Conservation (phyloP, 2,113 vertebrate genomes). For the Pteropus alecto region DNA sequence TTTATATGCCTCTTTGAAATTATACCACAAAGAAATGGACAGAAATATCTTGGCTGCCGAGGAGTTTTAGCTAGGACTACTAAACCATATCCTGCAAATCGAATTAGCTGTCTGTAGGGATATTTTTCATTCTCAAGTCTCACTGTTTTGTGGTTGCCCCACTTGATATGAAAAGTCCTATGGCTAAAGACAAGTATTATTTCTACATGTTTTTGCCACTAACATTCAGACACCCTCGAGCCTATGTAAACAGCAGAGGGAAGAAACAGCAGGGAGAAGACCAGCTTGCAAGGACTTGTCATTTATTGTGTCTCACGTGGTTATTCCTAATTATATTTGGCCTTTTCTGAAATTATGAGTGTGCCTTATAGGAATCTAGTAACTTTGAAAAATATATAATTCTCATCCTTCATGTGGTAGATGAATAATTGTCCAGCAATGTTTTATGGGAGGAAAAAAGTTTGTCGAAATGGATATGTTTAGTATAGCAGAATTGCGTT, state of each 20-base stretch:
- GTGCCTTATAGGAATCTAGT: background rate
- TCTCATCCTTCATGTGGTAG: background rate
- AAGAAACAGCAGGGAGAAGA: background rate
- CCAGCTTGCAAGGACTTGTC: slow-evolving; percentile 25
- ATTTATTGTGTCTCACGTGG: background rate
- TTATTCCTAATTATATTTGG: background rate
- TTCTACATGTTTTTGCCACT: background rate
- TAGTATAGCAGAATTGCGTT: background rate
- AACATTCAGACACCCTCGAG: background rate
- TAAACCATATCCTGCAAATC: background rate
- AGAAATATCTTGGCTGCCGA: background rate
- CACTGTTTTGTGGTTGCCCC: background rate
- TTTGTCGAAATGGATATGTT: background rate
- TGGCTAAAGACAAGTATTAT: background rate
- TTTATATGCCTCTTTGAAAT: background rate
- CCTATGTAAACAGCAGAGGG: background rate
- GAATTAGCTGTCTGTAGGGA: background rate
- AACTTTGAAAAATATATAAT: background rate
- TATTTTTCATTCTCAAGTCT: background rate
- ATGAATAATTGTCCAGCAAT: background rate
- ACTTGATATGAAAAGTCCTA: background rate
- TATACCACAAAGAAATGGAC: background rate
- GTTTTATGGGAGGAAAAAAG: background rate
- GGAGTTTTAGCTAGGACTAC: background rate
- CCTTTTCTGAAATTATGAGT: slow-evolving; percentile 33